Percentiles rank a stretch among this genome's conserved stretches.
These are phyloP conservation scores for Tenthredo notha DNA, from an alignment of 2,888 invertebrate species.

Conservation along the genomic window DNA sequence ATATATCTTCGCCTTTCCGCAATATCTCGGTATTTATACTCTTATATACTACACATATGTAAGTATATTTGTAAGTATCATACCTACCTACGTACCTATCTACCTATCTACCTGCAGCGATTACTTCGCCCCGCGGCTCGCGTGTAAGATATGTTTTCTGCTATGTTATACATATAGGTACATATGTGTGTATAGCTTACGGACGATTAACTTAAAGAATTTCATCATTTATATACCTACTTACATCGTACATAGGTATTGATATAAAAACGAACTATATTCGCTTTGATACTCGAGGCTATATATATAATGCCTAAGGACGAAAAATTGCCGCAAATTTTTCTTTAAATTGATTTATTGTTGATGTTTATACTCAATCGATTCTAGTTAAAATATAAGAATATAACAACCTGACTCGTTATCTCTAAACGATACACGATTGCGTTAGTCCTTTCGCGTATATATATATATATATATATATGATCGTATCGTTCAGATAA, in stretches of 20 bases:
- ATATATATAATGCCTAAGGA: not conserved
- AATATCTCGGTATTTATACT: not conserved
- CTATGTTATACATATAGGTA: not conserved
- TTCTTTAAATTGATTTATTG: not conserved
- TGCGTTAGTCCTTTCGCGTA: not conserved
- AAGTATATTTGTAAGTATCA: not conserved
- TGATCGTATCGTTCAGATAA: not conserved
- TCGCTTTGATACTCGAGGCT: not conserved
- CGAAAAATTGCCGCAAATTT: not conserved
- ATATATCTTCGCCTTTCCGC: not conserved
- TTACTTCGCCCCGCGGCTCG: slow-evolving; percentile 22
- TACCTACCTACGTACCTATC: not conserved
- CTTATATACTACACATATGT: not conserved
- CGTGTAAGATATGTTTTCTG: slow-evolving; percentile 14
- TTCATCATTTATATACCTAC: not conserved
- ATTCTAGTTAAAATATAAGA: not conserved
- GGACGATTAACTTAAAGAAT: slow-evolving; percentile 8
- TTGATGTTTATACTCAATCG: not conserved
- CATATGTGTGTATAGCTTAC: not conserved
- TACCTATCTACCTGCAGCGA: slow-evolving; percentile 1
- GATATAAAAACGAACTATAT: not conserved
- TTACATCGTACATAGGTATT: not conserved
- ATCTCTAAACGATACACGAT: not conserved
- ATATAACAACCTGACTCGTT: not conserved
- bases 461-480: too few relatives aligned